Percentiles rank a stretch among this genome's conserved stretches.
These are phyloP conservation scores for Malacoctenus gilli DNA, from an alignment of 2,797 vertebrate species.

Conservation along the genomic window DNA sequence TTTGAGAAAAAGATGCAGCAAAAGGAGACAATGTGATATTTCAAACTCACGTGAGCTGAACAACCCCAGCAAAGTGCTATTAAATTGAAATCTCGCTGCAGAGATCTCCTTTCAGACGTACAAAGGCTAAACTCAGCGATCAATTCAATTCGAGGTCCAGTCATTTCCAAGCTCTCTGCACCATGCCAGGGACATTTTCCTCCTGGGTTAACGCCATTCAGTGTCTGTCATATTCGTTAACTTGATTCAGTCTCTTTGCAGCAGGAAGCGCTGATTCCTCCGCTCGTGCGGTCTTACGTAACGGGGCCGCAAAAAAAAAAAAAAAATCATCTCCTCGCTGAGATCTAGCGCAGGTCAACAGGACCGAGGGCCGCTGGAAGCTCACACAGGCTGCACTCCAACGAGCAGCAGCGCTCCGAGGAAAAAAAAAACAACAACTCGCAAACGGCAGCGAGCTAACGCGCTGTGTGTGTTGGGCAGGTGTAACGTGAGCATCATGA, in stretches of 20 bases:
- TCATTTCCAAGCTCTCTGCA: not conserved
- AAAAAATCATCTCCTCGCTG: too few relatives aligned
- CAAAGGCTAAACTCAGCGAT: constrained; percentile 2
- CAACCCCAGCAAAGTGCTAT: not conserved
- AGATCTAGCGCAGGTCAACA: not conserved
- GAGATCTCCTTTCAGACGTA: constrained; percentile 9
- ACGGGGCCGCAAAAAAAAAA: constrained; percentile 2
- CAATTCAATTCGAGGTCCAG: not conserved
- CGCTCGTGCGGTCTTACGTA: not conserved
- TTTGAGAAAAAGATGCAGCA: not conserved
- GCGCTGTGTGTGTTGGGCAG: too few relatives aligned
- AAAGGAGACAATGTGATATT: not conserved
- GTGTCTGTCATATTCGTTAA: not conserved
- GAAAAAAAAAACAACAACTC: too few relatives aligned
- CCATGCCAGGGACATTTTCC: not conserved
- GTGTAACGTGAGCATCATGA: too few relatives aligned
- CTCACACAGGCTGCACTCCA: too few relatives aligned
- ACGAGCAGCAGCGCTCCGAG: too few relatives aligned
- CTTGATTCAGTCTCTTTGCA: not conserved
- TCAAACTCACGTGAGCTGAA: not conserved
- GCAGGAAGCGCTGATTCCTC: not conserved
- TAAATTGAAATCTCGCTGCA: constrained; percentile 17
- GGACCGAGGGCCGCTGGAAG: too few relatives aligned
- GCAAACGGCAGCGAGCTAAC: too few relatives aligned
- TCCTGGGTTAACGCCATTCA: not conserved